These are phyloP conservation scores for Turnix velox DNA, from an alignment of 2,113 vertebrate species.

Conservation along the genomic window DNA sequence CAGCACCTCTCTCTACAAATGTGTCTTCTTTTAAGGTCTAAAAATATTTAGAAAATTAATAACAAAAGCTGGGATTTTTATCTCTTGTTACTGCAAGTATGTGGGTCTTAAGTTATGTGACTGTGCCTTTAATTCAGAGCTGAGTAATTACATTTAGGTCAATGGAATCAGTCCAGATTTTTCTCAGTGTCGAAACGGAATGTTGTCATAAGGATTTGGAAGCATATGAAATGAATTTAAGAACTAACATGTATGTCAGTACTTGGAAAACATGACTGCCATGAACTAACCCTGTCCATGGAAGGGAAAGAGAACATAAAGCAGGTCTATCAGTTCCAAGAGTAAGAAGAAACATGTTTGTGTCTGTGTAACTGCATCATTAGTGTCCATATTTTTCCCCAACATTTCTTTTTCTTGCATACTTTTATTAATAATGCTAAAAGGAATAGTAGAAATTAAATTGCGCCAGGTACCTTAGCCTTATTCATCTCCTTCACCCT, in stretches of 20 bases:
- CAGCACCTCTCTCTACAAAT: background rate
- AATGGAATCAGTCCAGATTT: background rate
- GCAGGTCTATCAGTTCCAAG: background rate
- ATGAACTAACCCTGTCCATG: background rate
- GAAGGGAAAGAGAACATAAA: background rate
- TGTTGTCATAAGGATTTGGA: slow-evolving; percentile 24
- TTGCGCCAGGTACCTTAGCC: background rate
- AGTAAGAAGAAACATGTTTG: background rate
- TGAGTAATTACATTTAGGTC: background rate
- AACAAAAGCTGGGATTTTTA: background rate
- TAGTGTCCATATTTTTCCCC: background rate
- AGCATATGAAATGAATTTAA: background rate
- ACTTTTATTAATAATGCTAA: background rate
- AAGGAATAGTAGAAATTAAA: background rate
- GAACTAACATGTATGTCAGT: background rate
- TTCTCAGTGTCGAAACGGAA: background rate
- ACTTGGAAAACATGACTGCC: background rate
- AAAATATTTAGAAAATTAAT: background rate
- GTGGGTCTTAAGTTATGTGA: background rate
- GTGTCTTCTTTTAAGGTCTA: background rate
- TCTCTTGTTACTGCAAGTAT: background rate
- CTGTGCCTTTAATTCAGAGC: background rate
- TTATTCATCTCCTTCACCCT: background rate
- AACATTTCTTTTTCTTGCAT: background rate
- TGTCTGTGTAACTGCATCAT: background rate